Evolutionary conservation across 2,113 vertebrate species (phyloP).

Genomic region (Misgurnus mizolepis): DNA sequence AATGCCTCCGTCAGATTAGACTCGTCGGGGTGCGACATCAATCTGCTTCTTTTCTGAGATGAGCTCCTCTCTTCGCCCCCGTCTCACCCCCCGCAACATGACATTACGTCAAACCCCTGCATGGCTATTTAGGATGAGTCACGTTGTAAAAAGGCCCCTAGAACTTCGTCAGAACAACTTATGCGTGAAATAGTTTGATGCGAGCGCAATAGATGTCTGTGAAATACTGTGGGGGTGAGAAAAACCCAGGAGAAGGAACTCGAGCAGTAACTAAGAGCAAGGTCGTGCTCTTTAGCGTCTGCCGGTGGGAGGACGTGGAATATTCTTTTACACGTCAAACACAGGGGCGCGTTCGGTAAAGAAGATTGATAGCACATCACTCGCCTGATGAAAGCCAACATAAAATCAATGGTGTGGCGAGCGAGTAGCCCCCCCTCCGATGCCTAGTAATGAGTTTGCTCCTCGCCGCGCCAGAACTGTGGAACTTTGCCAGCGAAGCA

Average conservation of each 20-base stretch:
- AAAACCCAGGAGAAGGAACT: background rate
- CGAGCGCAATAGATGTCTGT: conserved; percentile 11
- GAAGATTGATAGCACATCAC: conserved; percentile 34
- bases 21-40: conserved; percentile 7
- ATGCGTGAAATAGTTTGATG: conserved; percentile 24
- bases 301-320: conserved; percentile 7
- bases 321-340: conserved; percentile 40
- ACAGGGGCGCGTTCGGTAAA: conserved; percentile 17
- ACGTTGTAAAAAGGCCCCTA: conserved; percentile 24
- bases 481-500: conserved; percentile 38
- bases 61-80: background rate
- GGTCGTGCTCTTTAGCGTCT: conserved; percentile 20
- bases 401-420: conserved; percentile 47
- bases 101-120: conserved; percentile 3
- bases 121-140: conserved; percentile 23
- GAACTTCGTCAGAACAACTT: conserved; percentile 16
- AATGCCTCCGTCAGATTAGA: conserved; percentile 42
- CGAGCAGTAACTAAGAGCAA: conserved; percentile 17
- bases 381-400: conserved; percentile 43
- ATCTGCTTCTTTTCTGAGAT: conserved; percentile 17
- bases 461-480: conserved; percentile 19
- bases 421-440: conserved; percentile 20
- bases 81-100: background rate
- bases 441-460: conserved; percentile 41
- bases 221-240: conserved; percentile 29